Conservation (phyloP, 2,113 vertebrate genomes). For the Empidonax alnorum region DNA sequence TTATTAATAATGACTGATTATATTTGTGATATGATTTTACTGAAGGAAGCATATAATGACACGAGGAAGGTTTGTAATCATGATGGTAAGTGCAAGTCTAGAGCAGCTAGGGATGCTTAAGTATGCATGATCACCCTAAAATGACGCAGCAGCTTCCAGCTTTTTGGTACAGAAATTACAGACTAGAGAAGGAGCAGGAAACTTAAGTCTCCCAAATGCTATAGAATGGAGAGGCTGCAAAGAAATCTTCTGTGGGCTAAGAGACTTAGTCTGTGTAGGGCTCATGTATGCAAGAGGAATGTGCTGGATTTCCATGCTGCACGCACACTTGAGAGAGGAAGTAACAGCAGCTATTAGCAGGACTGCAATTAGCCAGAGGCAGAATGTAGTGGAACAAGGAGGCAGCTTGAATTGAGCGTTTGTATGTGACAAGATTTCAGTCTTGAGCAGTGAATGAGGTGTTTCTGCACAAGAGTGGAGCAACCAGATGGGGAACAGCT, state of each 20-base stretch:
- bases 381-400: conserved; percentile 11
- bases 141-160: neutral
- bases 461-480: neutral
- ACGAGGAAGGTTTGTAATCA: neutral
- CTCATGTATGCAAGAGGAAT: neutral
- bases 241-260: neutral
- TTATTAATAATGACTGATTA: neutral
- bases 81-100: neutral
- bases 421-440: neutral
- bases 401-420: neutral
- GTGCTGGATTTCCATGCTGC: neutral
- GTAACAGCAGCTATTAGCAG: neutral
- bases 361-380: conserved; percentile 8
- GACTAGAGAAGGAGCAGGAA: neutral
- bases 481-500: neutral
- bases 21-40: neutral
- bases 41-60: neutral
- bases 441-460: neutral
- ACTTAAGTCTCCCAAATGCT: neutral
- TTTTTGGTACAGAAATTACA: neutral
- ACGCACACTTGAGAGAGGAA: neutral
- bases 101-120: neutral
- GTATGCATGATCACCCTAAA: neutral
- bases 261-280: neutral
- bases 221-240: neutral